Conservation (phyloP, 64 coral and sea anemone species). For the Pocillopora verrucosa region DNA sequence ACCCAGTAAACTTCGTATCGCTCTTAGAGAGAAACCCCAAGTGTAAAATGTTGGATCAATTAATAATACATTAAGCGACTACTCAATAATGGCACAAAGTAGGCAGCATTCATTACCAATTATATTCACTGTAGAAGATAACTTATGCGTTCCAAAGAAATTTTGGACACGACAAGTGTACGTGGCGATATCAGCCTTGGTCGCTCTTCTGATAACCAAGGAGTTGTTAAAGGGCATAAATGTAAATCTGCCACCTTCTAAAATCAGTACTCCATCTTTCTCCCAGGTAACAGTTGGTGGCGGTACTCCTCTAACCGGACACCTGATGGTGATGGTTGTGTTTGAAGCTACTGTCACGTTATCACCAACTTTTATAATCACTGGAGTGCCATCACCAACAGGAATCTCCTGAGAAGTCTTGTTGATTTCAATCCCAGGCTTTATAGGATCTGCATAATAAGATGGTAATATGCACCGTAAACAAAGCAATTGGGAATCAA, state of each 20-base stretch:
- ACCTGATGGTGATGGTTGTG: constrained; percentile 65
- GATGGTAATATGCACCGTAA: background rate
- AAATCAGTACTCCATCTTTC: constrained; percentile 24
- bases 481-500: background rate
- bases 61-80: too few species aligned
- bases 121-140: background rate
- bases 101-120: background rate
- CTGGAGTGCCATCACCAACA: constrained; percentile 27
- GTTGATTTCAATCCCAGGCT: constrained; percentile 50
- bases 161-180: constrained; percentile 40
- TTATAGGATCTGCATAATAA: constrained; percentile 42
- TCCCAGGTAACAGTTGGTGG: constrained; percentile 70
- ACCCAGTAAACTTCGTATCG: too few species aligned
- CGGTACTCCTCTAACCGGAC: constrained; percentile 61
- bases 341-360: constrained; percentile 70
- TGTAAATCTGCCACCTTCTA: background rate
- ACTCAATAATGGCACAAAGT: too few species aligned
- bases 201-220: constrained; percentile 27
- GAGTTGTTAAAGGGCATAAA: constrained; percentile 14
- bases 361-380: constrained; percentile 56
- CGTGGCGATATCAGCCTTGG: constrained; percentile 19
- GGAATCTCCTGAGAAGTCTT: constrained; percentile 31
- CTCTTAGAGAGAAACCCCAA: too few species aligned
- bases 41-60: too few species aligned
- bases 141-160: background rate